A percentile compares a stretch with the other conserved stretches of the same genome.
phyloP scores from a whole-genome alignment of 2,113 vertebrate species.

The Pseudopipra pipra region DNA sequence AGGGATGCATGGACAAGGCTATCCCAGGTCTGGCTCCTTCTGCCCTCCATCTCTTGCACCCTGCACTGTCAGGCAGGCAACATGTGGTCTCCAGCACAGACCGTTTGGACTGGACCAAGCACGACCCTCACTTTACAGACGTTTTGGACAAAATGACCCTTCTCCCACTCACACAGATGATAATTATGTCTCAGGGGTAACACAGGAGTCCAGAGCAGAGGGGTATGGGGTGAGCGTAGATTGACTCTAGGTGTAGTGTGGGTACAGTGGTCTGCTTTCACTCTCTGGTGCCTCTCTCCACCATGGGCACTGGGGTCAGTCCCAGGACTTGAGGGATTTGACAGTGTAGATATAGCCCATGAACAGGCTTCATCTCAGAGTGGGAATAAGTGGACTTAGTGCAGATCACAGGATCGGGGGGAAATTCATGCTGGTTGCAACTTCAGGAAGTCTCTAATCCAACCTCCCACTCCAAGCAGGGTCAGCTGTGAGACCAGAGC shows the following conservation, averaged over 20 bases:
- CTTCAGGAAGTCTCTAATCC: neutral
- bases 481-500: neutral
- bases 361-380: accelerated
- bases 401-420: neutral
- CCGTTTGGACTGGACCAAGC: neutral
- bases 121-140: neutral
- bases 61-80: neutral
- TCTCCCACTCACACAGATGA: neutral
- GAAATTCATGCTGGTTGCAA: neutral
- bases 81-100: accelerated
- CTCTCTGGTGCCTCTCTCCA: accelerated
- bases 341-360: too few relatives aligned
- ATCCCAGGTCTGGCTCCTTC: neutral
- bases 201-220: neutral
- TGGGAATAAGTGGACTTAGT: neutral
- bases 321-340: neutral
- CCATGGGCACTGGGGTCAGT: neutral
- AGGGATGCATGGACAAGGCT: neutral
- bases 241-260: neutral
- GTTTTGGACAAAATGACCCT: neutral
- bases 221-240: accelerated
- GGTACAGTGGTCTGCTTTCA: neutral
- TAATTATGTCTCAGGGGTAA: neutral
- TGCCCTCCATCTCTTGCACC: neutral
- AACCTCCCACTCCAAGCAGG: neutral